These are phyloP conservation scores for Numenius arquata DNA, from an alignment of 2,113 vertebrate genomes.

Conservation along the genomic window DNA sequence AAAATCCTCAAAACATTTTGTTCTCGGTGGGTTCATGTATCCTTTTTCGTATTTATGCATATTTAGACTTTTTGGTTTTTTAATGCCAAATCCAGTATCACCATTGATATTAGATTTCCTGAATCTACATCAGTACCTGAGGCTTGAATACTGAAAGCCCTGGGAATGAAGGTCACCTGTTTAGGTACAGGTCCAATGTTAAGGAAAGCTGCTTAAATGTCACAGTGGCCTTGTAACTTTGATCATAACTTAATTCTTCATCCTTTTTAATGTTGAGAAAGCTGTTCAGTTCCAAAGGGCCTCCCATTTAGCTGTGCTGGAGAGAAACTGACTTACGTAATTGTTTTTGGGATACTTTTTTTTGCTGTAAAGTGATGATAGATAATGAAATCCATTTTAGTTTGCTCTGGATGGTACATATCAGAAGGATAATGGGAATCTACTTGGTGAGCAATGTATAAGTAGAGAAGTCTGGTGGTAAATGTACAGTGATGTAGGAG, in stretches of 20 bases:
- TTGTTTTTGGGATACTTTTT: neutral
- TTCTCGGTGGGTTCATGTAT: neutral
- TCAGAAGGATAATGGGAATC: neutral
- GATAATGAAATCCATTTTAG: slow-evolving; percentile 8
- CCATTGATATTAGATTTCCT: neutral
- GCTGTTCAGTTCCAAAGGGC: neutral
- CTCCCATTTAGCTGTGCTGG: neutral
- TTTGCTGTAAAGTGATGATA: neutral
- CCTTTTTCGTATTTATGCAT: neutral
- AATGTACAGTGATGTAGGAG: neutral
- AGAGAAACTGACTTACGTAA: neutral
- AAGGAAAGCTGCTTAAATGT: neutral
- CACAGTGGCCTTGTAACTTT: neutral
- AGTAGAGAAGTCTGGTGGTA: slow-evolving; percentile 14
- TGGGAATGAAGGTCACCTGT: neutral
- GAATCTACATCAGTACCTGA: neutral
- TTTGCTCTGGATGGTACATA: neutral
- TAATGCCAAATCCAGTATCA: neutral
- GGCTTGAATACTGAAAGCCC: neutral
- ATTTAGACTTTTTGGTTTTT: neutral
- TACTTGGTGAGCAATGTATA: neutral
- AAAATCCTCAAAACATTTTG: neutral
- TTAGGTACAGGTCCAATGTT: neutral
- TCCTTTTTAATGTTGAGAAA: neutral
- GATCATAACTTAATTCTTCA: neutral